Evolutionary conservation across 2,888 invertebrate species (phyloP).

Genomic region (Augiades crinisus): DNA sequence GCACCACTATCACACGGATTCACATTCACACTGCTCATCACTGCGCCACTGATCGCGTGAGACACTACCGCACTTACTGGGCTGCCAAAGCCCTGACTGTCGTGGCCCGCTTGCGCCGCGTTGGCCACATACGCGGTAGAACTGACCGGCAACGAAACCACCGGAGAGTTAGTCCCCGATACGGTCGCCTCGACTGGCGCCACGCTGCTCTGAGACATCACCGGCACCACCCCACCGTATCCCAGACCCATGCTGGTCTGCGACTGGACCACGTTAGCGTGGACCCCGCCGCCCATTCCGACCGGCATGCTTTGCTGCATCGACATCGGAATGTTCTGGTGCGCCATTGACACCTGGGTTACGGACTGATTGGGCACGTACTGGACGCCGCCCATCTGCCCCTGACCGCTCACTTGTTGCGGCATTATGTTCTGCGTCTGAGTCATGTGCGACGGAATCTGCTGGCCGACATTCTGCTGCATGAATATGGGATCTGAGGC

Average conservation of each 20-base stretch:
- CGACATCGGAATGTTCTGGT: constrained; percentile 78
- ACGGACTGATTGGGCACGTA: constrained; percentile 68
- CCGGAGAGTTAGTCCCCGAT: constrained; percentile 77
- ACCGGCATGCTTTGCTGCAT: constrained; percentile 75
- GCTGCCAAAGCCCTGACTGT: constrained; percentile 76
- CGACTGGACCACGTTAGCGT: constrained; percentile 73
- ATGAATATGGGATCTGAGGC: constrained; percentile 77
- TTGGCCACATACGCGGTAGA: constrained; percentile 64
- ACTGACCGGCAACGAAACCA: constrained; percentile 73
- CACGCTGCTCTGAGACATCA: constrained; percentile 77
- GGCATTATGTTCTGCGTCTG: constrained; percentile 70
- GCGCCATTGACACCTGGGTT: constrained; percentile 66
- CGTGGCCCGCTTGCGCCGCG: constrained; percentile 60
- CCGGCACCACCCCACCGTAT: constrained; percentile 70
- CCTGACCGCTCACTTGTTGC: constrained; percentile 68
- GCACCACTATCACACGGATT: constrained; percentile 74
- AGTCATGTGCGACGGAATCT: constrained; percentile 71
- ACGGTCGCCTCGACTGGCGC: constrained; percentile 70
- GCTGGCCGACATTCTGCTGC: constrained; percentile 71
- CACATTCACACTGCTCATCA: constrained; percentile 74
- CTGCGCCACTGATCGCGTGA: constrained; percentile 69
- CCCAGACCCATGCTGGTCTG: constrained; percentile 74
- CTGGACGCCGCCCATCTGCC: constrained; percentile 68
- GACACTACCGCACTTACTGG: constrained; percentile 77
- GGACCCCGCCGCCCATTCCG: constrained; percentile 69